Conservation (phyloP, 2,113 vertebrate genomes). For the Poecile atricapillus region DNA sequence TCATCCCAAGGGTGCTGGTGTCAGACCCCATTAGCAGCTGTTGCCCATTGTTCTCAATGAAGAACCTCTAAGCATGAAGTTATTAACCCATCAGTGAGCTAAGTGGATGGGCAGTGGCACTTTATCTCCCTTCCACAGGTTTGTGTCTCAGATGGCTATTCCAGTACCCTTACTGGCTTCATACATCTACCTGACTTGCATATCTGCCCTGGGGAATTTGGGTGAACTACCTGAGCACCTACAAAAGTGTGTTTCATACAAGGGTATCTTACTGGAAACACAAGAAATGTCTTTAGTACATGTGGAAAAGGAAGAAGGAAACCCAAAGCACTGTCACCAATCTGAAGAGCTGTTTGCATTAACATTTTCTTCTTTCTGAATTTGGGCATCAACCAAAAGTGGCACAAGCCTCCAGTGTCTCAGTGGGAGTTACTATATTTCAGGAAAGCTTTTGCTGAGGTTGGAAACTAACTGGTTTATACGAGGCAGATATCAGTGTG, state of each 20-base stretch:
- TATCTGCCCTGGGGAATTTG: not conserved
- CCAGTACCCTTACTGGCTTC: not conserved
- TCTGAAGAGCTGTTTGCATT: not conserved
- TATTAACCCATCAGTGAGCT: slow-evolving; percentile 32
- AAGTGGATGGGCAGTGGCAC: not conserved
- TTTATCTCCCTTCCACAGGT: not conserved
- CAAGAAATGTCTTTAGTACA: not conserved
- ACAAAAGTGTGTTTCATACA: not conserved
- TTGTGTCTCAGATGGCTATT: not conserved
- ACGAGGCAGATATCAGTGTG: not conserved
- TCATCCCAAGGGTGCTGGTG: not conserved
- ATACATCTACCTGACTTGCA: not conserved
- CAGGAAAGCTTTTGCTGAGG: not conserved
- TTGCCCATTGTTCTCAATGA: slow-evolving; percentile 1
- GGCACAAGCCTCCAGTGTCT: not conserved
- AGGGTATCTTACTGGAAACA: not conserved
- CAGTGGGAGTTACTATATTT: not conserved
- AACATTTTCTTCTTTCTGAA: not conserved
- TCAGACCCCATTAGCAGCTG: not conserved
- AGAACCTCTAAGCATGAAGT: not conserved
- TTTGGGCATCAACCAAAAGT: not conserved
- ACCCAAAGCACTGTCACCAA: not conserved
- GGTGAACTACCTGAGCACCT: not conserved
- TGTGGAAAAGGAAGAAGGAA: not conserved
- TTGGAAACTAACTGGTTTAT: not conserved